Evolutionary conservation across 1,140 invertebrate genomes (phyloP), one percentile per base, ranked within the genome.

Genomic region (Scaptomyza graminum): DNA sequence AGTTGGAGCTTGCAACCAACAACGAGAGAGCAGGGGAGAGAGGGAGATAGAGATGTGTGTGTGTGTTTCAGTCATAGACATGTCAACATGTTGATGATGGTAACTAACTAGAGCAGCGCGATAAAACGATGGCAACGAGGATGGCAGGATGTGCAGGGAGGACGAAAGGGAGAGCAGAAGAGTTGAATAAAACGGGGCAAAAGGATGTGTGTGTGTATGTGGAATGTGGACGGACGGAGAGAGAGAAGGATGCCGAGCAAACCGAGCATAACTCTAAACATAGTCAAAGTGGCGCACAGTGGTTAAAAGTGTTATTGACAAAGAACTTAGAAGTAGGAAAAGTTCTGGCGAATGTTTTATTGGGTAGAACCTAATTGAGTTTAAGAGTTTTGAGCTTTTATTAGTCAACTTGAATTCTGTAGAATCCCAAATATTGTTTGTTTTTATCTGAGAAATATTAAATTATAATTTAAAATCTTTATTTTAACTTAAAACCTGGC

Each of bases 21-120:
- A 28, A 51, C 50, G 39, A 60, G 2, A 12, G 37, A 37, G n/a
- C n/a, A n/a, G n/a, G n/a, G n/a, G 13, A 7, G 8, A 22, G 28
- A 37, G 2, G 16, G 31, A 39, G 22, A 68, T 49, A 73, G 11
- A 39, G 51, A 34, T 5, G 6, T 49, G 37, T 43, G 52, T 15
- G 41, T 12, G 55, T 57, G 55, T 46, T 41, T 66, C 76, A 83
- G 79, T 85, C 85, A 90, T 90, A 84, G 85, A 90, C 80, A 90
- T 90, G 83, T 88, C 83, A 88, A 88, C 83, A 88, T 88, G 83
- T 88, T 88, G 83, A 88, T 88, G 83, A 88, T 88, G 83, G 79
- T 79, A 88, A 83, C 83, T 87, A 87, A 87, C 82, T 88, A 63
- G 76, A 82, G 75, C 83, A 87, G 63, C 74, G 61, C 61, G 69